Percentiles rank a stretch among this genome's conserved stretches.
Conservation (phyloP, 2,888 invertebrate genomes). For the Hetaerina titia region DNA sequence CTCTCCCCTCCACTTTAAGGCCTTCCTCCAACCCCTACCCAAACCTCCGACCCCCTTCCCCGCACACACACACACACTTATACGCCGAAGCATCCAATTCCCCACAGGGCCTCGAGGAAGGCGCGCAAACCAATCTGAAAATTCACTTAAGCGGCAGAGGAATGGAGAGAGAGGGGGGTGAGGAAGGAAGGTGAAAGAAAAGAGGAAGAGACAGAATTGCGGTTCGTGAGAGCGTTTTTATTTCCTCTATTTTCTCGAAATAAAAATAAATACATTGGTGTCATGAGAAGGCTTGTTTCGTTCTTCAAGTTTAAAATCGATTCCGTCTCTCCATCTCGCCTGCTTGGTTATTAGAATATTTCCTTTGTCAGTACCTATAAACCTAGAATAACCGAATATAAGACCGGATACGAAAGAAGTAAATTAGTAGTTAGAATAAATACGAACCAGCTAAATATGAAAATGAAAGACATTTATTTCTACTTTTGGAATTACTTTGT, state of each 20-base stretch:
- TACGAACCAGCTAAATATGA: too few relatives aligned
- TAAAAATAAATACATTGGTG: background rate
- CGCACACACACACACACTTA: background rate
- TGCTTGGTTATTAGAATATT: too few relatives aligned
- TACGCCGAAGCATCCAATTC: background rate
- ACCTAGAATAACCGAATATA: too few relatives aligned
- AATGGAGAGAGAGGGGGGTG: background rate
- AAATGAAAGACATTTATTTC: too few relatives aligned
- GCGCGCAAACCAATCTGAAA: constrained; percentile 5
- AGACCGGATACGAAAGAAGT: too few relatives aligned
- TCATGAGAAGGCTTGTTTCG: too few relatives aligned
- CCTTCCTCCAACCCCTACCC: background rate
- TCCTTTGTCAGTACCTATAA: too few relatives aligned
- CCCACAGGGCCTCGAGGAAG: background rate
- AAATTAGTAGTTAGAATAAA: too few relatives aligned
- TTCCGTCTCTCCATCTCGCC: too few relatives aligned
- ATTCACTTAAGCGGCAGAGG: background rate
- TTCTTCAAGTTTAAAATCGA: too few relatives aligned
- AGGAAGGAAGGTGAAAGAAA: background rate
- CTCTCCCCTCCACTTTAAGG: background rate
- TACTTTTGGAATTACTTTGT: too few relatives aligned
- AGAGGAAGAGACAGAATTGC: too few relatives aligned
- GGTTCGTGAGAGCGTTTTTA: background rate
- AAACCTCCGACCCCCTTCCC: background rate
- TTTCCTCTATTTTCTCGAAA: background rate